phyloP scores from a whole-genome alignment of 1,140 invertebrate genomes.

The Drosophila dunni region DNA sequence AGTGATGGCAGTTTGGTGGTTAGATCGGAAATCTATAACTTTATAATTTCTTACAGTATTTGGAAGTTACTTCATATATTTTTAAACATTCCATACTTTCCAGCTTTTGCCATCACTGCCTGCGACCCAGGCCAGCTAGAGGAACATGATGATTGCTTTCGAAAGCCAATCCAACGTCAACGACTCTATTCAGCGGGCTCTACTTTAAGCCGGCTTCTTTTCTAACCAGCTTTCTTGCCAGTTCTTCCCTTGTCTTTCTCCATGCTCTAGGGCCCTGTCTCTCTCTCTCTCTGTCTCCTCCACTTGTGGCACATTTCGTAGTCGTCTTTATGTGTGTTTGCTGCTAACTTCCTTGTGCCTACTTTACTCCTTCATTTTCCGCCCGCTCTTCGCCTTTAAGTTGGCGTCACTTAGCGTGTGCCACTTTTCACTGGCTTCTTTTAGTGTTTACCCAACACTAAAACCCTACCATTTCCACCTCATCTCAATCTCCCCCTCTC shows the following conservation, averaged over 20 bases:
- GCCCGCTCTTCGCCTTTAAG: background rate
- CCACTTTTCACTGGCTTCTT: constrained; percentile 79
- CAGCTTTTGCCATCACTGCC: background rate
- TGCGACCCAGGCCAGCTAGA: constrained; percentile 15
- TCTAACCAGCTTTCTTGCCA: constrained; percentile 37
- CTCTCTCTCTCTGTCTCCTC: constrained; percentile 18
- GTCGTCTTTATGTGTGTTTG: constrained; percentile 30
- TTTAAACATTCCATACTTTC: too few species aligned
- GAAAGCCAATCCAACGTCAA: constrained; percentile 74
- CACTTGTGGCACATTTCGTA: constrained; percentile 55
- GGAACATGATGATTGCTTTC: constrained; percentile 53
- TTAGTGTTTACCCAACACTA: constrained; percentile 51
- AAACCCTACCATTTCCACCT: background rate
- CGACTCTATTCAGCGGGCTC: constrained; percentile 73
- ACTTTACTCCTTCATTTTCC: constrained; percentile 32
- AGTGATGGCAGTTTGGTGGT: too few species aligned
- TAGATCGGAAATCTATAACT: too few species aligned
- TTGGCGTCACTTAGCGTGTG: constrained; percentile 67
- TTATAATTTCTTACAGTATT: too few species aligned
- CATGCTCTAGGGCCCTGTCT: constrained; percentile 40
- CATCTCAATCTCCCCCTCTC: background rate
- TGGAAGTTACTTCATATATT: too few species aligned
- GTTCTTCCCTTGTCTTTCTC: constrained; percentile 35
- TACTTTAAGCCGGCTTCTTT: constrained; percentile 56
- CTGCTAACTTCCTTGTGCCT: constrained; percentile 67